Conservation (phyloP, 2,113 vertebrate species). For the Syngnathoides biaculeatus region DNA sequence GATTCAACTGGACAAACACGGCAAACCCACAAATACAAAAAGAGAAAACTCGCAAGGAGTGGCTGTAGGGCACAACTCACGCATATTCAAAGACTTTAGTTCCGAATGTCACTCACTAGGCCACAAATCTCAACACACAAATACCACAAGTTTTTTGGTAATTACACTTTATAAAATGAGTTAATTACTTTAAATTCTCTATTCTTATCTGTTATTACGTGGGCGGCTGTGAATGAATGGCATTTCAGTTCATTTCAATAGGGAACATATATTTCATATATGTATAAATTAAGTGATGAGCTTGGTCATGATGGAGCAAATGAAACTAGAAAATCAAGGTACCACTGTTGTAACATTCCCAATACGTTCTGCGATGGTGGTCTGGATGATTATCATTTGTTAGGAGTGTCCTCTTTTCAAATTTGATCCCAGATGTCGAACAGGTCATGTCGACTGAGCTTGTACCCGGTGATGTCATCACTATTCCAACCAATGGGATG, state of each 20-base stretch:
- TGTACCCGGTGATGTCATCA: constrained; percentile 88
- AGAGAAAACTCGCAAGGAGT: neutral
- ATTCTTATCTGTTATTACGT: too few relatives aligned
- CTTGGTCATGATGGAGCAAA: neutral
- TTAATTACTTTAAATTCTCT: too few relatives aligned
- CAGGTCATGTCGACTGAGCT: constrained; percentile 93
- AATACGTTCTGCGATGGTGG: neutral
- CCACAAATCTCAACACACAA: too few relatives aligned
- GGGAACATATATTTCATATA: too few relatives aligned
- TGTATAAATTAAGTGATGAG: neutral
- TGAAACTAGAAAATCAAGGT: neutral
- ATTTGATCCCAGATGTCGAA: constrained; percentile 73
- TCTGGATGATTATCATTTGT: neutral
- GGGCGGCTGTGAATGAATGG: neutral
- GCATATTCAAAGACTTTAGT: neutral
- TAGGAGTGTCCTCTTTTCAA: neutral
- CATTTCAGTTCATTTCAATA: neutral
- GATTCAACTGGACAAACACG: too few relatives aligned
- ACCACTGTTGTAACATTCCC: neutral
- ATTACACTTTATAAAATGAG: too few relatives aligned
- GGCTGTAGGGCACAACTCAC: neutral
- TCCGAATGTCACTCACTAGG: too few relatives aligned
- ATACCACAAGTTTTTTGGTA: too few relatives aligned
- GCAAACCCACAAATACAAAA: too few relatives aligned
- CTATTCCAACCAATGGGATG: constrained; percentile 88